phyloP scores from a whole-genome alignment of 30 jellyfish, hydroid and myxozoan species.

The Hydractinia echinata region DNA sequence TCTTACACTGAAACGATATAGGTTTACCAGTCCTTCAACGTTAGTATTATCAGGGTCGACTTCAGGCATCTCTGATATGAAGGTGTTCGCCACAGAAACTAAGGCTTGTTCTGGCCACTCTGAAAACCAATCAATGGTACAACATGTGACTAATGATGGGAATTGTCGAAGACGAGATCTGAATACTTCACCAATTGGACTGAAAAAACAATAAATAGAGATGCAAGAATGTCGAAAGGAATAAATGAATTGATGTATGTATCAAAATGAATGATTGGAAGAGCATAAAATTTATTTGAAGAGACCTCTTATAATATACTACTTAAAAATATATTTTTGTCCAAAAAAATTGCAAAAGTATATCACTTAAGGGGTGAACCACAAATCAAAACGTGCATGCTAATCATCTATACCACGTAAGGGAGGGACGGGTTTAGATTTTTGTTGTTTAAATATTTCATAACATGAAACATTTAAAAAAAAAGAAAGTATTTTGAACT shows the following conservation, averaged over 20 bases:
- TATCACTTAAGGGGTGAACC: too few relatives aligned
- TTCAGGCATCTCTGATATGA: conserved; percentile 89
- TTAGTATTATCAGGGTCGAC: conserved; percentile 71
- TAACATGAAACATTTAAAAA: too few relatives aligned
- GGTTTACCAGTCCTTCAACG: conserved; percentile 75
- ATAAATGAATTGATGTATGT: neutral
- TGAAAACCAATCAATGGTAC: conserved; percentile 96
- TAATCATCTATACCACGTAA: too few relatives aligned
- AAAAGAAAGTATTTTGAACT: too few relatives aligned
- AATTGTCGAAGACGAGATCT: conserved; percentile 92
- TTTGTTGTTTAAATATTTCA: too few relatives aligned
- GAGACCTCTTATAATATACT: neutral
- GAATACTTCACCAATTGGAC: conserved; percentile 96
- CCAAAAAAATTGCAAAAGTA: too few relatives aligned
- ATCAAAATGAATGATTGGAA: too few relatives aligned
- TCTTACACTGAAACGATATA: neutral
- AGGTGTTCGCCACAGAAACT: conserved; percentile 82
- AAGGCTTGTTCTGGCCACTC: conserved; percentile 98
- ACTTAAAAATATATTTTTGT: too few relatives aligned
- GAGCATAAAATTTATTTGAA: neutral
- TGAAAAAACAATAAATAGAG: neutral
- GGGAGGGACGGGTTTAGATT: too few relatives aligned
- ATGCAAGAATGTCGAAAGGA: neutral
- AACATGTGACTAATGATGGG: conserved; percentile 92
- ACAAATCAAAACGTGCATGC: too few relatives aligned